Evolutionary conservation across 2,113 vertebrate species (phyloP).

Genomic region (Rhabdornis inornatus): DNA sequence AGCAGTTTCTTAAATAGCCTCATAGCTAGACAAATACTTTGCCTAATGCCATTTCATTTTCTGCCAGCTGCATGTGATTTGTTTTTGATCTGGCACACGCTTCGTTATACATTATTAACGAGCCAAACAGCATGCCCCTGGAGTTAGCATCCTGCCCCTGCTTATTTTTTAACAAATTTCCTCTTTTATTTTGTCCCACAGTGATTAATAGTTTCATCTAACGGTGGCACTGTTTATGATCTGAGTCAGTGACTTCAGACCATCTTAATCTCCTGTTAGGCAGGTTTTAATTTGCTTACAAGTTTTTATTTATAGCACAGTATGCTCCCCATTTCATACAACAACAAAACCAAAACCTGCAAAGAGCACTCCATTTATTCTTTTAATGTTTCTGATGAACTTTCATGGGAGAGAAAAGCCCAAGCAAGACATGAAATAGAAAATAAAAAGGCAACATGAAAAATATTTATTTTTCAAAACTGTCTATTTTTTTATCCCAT

Average conservation of each 20-base stretch:
- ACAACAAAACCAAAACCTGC: constrained; percentile 38
- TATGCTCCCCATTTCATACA: neutral
- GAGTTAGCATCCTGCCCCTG: constrained; percentile 60
- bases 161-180: constrained; percentile 73
- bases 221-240: constrained; percentile 44
- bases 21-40: constrained; percentile 57
- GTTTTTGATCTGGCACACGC: constrained; percentile 66
- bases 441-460: constrained; percentile 32
- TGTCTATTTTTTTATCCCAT: neutral
- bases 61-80: constrained; percentile 52
- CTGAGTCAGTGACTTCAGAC: constrained; percentile 62
- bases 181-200: constrained; percentile 62
- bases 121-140: constrained; percentile 61
- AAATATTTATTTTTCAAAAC: neutral
- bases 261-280: constrained; percentile 43
- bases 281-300: constrained; percentile 55
- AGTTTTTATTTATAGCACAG: constrained; percentile 59
- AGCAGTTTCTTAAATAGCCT: constrained; percentile 55
- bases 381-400: constrained; percentile 24
- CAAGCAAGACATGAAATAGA: neutral
- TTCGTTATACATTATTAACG: constrained; percentile 72
- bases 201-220: constrained; percentile 73
- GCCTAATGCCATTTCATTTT: constrained; percentile 54
- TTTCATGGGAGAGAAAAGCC: neutral
- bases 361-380: neutral